Percentiles rank a stretch among this genome's conserved stretches.
These are phyloP conservation scores for Rhopalosiphum nymphaeae DNA, from an alignment of 2,888 invertebrate genomes.

Conservation along the genomic window DNA sequence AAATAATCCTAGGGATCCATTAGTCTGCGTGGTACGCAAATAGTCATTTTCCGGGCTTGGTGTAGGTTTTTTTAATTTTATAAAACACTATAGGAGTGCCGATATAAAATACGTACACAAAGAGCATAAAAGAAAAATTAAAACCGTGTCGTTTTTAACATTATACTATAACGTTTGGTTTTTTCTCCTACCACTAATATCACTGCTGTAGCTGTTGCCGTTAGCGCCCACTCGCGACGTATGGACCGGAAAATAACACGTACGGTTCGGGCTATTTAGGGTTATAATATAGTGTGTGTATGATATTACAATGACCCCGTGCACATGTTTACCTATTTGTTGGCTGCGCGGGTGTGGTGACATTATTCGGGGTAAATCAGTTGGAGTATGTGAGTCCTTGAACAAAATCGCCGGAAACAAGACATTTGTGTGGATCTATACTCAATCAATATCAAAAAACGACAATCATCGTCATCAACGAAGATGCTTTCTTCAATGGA, in stretches of 20 bases:
- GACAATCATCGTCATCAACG: background rate
- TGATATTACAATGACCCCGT: conserved; percentile 42
- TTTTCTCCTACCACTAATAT: conserved; percentile 27
- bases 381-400: conserved; percentile 17
- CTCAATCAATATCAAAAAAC: conserved; percentile 9
- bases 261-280: conserved; percentile 39
- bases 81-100: background rate
- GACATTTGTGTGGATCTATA: background rate
- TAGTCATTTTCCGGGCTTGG: conserved; percentile 10
- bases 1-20: conserved; percentile 30
- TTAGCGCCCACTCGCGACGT: conserved; percentile 43
- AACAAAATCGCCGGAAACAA: conserved; percentile 44
- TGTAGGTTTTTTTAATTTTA: conserved; percentile 11
- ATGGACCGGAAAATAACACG: conserved; percentile 46
- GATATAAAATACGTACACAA: conserved; percentile 19
- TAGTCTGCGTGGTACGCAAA: conserved; percentile 28
- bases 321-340: conserved; percentile 47
- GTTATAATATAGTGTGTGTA: conserved; percentile 20
- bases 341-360: conserved; percentile 9
- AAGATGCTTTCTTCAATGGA: background rate
- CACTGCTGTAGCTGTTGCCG: background rate
- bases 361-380: conserved; percentile 39
- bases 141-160: conserved; percentile 19
- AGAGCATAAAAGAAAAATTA: conserved; percentile 3
- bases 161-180: conserved; percentile 12